These are phyloP conservation scores for Sylvia atricapilla DNA, from an alignment of 2,113 vertebrate genomes.

Conservation along the genomic window DNA sequence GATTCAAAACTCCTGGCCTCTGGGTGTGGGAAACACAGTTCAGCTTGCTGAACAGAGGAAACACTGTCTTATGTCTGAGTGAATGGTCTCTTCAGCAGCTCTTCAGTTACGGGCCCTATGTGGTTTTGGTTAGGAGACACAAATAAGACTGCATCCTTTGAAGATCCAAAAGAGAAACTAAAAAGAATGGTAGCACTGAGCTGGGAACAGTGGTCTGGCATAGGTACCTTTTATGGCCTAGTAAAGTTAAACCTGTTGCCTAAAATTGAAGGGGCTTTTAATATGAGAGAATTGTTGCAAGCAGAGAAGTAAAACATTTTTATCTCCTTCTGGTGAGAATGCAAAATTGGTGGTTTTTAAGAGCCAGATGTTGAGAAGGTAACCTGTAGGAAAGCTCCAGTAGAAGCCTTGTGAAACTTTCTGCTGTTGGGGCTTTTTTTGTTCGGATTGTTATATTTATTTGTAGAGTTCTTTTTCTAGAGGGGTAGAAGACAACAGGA, in stretches of 20 bases:
- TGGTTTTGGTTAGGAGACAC: neutral
- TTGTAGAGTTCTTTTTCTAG: neutral
- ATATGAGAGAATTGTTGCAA: neutral
- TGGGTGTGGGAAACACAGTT: neutral
- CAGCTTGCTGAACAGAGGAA: neutral
- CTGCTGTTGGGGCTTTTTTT: neutral
- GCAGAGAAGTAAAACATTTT: neutral
- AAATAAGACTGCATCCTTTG: neutral
- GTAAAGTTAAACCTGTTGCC: neutral
- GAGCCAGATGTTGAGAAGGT: neutral
- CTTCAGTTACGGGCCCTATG: rapidly evolving
- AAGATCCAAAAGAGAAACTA: neutral
- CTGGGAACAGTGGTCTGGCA: neutral
- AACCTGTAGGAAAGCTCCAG: neutral
- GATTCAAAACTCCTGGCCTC: neutral
- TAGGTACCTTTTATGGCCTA: neutral
- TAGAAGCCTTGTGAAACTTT: neutral
- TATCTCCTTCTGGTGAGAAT: neutral
- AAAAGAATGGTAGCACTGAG: neutral
- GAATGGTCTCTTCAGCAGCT: neutral
- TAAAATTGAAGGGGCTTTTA: neutral
- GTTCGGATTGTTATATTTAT: neutral
- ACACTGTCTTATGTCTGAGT: neutral
- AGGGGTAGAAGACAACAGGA: neutral
- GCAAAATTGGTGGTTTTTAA: neutral